These are phyloP conservation scores for Olivierus martensii DNA, from an alignment of 1,140 invertebrate species.

Conservation along the genomic window DNA sequence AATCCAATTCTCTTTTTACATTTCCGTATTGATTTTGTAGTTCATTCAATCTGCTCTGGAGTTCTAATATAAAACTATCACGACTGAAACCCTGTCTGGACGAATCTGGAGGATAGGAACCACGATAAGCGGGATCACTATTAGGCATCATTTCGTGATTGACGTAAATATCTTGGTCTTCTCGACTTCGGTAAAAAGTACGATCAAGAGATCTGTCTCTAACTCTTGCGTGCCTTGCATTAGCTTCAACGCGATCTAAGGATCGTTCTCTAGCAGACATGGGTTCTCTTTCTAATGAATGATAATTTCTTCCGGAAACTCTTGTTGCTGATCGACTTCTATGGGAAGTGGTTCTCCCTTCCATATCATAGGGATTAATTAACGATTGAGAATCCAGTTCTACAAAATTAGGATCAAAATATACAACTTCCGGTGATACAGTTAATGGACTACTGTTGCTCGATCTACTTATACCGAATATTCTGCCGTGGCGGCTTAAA, in stretches of 20 bases:
- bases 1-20: constrained; percentile 89
- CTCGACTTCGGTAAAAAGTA: neutral
- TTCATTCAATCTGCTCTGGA: constrained; percentile 88
- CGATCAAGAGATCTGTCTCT: constrained; percentile 42
- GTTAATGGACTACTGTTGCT: constrained; percentile 21
- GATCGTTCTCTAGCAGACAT: constrained; percentile 50
- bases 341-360: constrained; percentile 47
- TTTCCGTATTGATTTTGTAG: constrained; percentile 85
- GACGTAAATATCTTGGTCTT: neutral
- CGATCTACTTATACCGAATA: constrained; percentile 17
- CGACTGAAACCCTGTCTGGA: constrained; percentile 6
- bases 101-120: neutral
- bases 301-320: neutral
- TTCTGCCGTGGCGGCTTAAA: neutral
- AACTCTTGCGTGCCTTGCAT: constrained; percentile 32
- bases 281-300: constrained; percentile 21
- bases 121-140: too few species aligned
- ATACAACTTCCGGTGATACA: constrained; percentile 7
- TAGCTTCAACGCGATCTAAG: constrained; percentile 43
- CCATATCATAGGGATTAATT: constrained; percentile 47
- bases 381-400: constrained; percentile 9
- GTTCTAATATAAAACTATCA: constrained; percentile 52
- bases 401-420: constrained; percentile 15
- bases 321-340: constrained; percentile 26
- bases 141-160: neutral